Percentiles rank a stretch among this genome's conserved stretches.
These are phyloP conservation scores for Otus sunia DNA, from an alignment of 2,113 vertebrate genomes.

Conservation along the genomic window DNA sequence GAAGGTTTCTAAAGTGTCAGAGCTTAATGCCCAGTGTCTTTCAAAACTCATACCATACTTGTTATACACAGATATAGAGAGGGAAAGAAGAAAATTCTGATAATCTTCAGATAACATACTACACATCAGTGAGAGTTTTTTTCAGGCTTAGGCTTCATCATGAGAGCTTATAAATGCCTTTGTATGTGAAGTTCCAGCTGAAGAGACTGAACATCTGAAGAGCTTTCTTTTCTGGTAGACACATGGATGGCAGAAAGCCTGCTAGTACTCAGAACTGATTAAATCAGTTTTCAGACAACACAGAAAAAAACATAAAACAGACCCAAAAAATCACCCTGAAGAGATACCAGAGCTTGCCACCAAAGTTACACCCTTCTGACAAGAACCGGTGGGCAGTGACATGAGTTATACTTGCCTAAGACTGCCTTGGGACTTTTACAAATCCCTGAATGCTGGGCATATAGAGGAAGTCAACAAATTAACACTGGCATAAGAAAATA, in stretches of 20 bases:
- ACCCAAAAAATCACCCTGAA: conserved; percentile 4
- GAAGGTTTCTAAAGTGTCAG: neutral
- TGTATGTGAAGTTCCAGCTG: neutral
- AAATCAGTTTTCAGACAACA: conserved; percentile 64
- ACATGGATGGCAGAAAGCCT: conserved; percentile 51
- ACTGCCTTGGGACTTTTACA: neutral
- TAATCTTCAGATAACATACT: conserved; percentile 21
- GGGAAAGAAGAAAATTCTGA: conserved; percentile 3
- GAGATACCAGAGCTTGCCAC: conserved; percentile 49
- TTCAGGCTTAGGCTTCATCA: neutral
- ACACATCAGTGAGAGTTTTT: neutral
- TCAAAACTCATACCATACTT: neutral
- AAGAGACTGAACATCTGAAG: neutral
- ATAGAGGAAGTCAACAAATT: neutral
- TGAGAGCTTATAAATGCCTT: conserved; percentile 8
- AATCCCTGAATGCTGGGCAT: neutral
- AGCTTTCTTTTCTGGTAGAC: conserved; percentile 34
- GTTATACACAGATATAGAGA: neutral
- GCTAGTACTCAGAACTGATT: conserved; percentile 46
- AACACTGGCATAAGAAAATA: neutral
- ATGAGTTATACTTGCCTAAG: neutral
- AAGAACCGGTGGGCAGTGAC: neutral
- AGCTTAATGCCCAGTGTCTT: neutral
- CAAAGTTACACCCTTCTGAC: conserved; percentile 40
- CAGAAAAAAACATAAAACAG: neutral